Conservation (phyloP, 2,888 invertebrate species). For the Flexamia atlantica region DNA sequence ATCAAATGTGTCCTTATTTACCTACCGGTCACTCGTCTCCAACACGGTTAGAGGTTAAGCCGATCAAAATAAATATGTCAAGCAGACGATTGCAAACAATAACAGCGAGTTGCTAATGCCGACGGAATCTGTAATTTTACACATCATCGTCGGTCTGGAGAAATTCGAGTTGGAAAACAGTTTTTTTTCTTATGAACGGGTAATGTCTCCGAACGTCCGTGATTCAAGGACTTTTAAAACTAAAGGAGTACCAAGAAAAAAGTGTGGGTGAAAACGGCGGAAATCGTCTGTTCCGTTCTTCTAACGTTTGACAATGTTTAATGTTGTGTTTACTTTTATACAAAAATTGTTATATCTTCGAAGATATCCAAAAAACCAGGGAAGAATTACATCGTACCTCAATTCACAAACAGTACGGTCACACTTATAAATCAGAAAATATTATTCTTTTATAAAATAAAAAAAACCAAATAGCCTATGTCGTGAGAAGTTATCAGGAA, state of each 20-base stretch:
- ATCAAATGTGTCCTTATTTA: too few species aligned
- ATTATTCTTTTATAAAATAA: background rate
- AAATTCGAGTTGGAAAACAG: background rate
- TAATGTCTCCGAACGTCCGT: slow-evolving; percentile 16
- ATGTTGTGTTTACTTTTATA: background rate
- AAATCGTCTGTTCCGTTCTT: background rate
- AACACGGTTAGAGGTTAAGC: too few species aligned
- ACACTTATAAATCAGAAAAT: slow-evolving; percentile 6
- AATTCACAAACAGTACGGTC: slow-evolving; percentile 23
- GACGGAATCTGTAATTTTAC: background rate
- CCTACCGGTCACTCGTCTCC: too few species aligned
- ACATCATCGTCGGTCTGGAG: background rate
- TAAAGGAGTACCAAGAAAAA: background rate
- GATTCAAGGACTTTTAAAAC: slow-evolving; percentile 4
- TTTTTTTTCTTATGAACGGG: background rate
- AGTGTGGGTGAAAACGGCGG: background rate
- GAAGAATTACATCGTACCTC: slow-evolving; percentile 15
- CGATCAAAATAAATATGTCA: too few species aligned
- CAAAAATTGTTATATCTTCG: background rate
- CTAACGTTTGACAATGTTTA: background rate
- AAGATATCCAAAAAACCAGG: background rate
- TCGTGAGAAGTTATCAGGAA: background rate
- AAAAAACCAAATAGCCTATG: too few species aligned
- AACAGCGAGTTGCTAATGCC: background rate
- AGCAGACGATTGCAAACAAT: too few species aligned